A percentile compares a stretch with the other conserved stretches of the same genome.
phyloP scores from a whole-genome alignment of 2,797 vertebrate species.

The Propithecus perrieri region DNA sequence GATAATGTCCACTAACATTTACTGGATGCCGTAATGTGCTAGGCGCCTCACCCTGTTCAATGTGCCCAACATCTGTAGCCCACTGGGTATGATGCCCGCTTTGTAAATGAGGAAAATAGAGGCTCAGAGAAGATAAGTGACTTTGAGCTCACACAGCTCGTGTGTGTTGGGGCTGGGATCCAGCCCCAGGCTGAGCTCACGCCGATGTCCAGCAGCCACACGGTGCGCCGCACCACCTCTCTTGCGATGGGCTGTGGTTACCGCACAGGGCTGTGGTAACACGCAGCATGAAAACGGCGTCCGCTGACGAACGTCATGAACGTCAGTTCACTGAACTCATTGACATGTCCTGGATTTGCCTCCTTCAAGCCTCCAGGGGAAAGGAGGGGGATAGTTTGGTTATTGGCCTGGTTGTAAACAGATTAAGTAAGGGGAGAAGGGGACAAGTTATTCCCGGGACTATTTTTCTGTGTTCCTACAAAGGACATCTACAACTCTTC shows the following conservation, averaged over 20 bases:
- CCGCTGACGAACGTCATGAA: neutral
- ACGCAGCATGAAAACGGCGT: neutral
- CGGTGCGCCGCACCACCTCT: neutral
- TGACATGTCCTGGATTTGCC: neutral
- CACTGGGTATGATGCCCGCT: neutral
- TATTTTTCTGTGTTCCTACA: conserved; percentile 40
- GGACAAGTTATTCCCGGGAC: conserved; percentile 1
- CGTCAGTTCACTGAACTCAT: neutral
- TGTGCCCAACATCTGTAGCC: neutral
- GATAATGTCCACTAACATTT: neutral
- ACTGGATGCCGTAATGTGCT: neutral
- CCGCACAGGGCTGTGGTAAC: neutral
- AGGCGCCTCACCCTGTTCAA: neutral
- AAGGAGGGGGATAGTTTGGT: neutral
- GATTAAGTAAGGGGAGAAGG: conserved; percentile 44
- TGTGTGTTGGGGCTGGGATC: neutral
- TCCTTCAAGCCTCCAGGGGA: neutral
- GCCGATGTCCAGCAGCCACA: neutral
- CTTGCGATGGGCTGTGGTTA: neutral
- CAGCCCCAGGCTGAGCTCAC: neutral
- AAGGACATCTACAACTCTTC: neutral
- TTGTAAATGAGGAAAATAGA: neutral
- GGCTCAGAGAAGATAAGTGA: neutral
- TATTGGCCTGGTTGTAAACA: conserved; percentile 28
- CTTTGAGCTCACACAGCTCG: neutral